Evolutionary conservation across 2,113 vertebrate species (phyloP).

Genomic region (Kobus ellipsiprymnus): DNA sequence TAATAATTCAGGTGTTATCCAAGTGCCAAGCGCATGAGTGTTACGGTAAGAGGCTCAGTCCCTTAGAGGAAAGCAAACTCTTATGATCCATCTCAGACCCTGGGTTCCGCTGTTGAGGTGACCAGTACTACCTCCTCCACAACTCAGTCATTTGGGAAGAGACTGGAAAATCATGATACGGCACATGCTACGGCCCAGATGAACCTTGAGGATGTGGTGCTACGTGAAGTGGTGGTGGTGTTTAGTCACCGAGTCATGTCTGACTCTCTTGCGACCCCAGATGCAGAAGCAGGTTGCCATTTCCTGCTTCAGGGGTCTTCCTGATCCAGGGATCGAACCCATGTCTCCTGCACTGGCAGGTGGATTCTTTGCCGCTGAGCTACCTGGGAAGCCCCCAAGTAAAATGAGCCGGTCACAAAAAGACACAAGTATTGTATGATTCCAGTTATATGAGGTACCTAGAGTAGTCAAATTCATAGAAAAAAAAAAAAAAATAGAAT

Average conservation of each 20-base stretch:
- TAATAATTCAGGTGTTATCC: neutral
- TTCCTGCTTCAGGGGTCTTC: neutral
- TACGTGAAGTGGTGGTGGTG: neutral
- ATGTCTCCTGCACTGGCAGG: neutral
- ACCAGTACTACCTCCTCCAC: neutral
- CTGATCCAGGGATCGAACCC: neutral
- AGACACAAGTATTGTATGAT: neutral
- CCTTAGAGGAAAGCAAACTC: neutral
- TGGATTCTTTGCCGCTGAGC: neutral
- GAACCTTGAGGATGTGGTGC: neutral
- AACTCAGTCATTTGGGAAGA: neutral
- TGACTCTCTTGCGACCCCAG: neutral
- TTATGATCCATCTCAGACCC: neutral
- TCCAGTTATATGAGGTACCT: neutral
- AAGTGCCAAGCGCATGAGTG: no score
- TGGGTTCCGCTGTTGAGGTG: neutral
- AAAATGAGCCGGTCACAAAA: neutral
- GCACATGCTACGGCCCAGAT: neutral
- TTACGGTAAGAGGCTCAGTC: neutral
- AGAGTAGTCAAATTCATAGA: neutral
- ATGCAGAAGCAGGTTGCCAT: neutral
- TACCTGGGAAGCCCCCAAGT: neutral
- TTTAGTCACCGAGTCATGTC: neutral
- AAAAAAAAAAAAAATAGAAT: neutral
- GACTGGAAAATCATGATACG: neutral